phyloP scores from a whole-genome alignment of 2,113 vertebrate genomes.

The Plecturocebus donacophilus region DNA sequence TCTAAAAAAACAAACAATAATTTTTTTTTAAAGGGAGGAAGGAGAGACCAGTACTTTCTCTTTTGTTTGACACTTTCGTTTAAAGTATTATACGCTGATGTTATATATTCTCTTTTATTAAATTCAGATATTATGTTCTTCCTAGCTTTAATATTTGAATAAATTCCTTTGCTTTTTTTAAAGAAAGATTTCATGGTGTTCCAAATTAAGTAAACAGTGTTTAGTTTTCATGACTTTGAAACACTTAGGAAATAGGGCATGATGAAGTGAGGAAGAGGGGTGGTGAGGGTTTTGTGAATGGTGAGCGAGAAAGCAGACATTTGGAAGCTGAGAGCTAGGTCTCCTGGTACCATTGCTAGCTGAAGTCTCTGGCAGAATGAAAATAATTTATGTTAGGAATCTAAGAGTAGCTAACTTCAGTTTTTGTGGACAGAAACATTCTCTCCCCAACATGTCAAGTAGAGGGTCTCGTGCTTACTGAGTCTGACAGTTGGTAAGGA shows the following conservation, averaged over 20 bases:
- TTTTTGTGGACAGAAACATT: slow-evolving; percentile 17
- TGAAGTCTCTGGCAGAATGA: background rate
- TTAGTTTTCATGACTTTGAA: slow-evolving; percentile 8
- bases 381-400: slow-evolving; percentile 27
- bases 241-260: background rate
- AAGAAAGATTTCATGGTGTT: slow-evolving; percentile 3
- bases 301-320: background rate
- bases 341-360: background rate
- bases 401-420: background rate
- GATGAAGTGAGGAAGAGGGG: background rate
- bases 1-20: too few relatives aligned
- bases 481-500: slow-evolving; percentile 38
- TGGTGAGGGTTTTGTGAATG: background rate
- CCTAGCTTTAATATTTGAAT: background rate
- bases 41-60: background rate
- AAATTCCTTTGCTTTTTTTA: slow-evolving; percentile 43
- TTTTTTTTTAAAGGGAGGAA: background rate
- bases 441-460: background rate
- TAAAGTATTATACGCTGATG: background rate
- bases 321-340: background rate
- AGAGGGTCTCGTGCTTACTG: background rate
- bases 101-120: slow-evolving; percentile 8
- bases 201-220: background rate
- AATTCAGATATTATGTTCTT: background rate
- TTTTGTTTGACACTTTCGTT: background rate